Evolutionary conservation across 2,113 vertebrate genomes (phyloP).

Genomic region (Hemicordylus capensis): DNA sequence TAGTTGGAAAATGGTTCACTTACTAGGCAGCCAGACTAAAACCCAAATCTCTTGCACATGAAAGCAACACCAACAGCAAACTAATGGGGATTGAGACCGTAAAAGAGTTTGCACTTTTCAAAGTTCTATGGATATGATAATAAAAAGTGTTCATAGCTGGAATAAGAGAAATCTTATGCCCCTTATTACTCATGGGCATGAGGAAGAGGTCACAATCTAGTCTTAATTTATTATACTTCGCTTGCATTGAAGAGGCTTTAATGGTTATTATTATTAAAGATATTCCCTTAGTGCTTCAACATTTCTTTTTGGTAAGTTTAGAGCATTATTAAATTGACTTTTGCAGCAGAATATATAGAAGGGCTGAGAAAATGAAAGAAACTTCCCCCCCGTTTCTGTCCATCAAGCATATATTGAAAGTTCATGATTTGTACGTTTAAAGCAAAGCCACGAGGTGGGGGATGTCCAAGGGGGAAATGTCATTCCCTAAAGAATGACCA

Average conservation of each 20-base stretch:
- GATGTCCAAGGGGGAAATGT: slow-evolving; percentile 1
- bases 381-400: fast-evolving
- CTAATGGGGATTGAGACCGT: neutral
- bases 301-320: neutral
- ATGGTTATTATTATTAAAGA: neutral
- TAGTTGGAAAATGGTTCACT: neutral
- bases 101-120: neutral
- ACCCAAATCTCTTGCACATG: neutral
- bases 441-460: slow-evolving; percentile 6
- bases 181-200: neutral
- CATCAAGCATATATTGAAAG: neutral
- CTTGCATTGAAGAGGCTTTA: neutral
- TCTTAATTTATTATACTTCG: neutral
- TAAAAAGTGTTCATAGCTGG: neutral
- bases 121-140: neutral
- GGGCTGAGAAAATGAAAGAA: neutral
- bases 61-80: neutral
- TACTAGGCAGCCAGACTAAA: neutral
- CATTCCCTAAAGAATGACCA: neutral
- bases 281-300: neutral
- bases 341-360: neutral
- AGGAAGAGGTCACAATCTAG: neutral
- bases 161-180: neutral
- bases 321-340: neutral
- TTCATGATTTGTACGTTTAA: neutral